Conservation (phyloP, 1,140 invertebrate species). For the Parapsyche elsis region DNA sequence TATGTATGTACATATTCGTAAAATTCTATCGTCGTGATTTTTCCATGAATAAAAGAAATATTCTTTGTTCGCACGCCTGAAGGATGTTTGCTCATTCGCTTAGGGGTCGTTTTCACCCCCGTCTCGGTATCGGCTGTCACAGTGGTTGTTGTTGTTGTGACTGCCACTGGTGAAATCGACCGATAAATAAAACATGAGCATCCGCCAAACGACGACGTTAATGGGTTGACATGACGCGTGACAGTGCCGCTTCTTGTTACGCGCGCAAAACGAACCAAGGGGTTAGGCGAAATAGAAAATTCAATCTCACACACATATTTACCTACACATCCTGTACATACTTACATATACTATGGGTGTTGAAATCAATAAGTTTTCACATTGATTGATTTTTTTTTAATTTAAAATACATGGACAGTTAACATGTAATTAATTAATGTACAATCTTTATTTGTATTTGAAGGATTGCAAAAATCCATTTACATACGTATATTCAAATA, state of each 20-base stretch:
- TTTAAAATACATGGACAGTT: too few relatives aligned
- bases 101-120: neutral
- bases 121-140: neutral
- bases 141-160: neutral
- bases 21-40: neutral
- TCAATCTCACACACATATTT: too few relatives aligned
- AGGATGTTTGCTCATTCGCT: neutral
- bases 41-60: conserved; percentile 27
- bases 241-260: neutral
- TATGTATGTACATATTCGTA: neutral
- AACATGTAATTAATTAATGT: too few relatives aligned
- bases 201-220: conserved; percentile 3
- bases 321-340: too few relatives aligned
- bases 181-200: conserved; percentile 26
- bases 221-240: conserved; percentile 23
- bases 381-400: too few relatives aligned
- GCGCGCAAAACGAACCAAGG: neutral
- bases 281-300: too few relatives aligned
- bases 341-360: too few relatives aligned
- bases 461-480: too few relatives aligned
- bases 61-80: neutral
- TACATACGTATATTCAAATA: too few relatives aligned
- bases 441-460: too few relatives aligned
- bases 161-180: neutral
- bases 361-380: too few relatives aligned